phyloP scores from a whole-genome alignment of 2,888 invertebrate genomes.

The Thecocarcelia acutangulata region DNA sequence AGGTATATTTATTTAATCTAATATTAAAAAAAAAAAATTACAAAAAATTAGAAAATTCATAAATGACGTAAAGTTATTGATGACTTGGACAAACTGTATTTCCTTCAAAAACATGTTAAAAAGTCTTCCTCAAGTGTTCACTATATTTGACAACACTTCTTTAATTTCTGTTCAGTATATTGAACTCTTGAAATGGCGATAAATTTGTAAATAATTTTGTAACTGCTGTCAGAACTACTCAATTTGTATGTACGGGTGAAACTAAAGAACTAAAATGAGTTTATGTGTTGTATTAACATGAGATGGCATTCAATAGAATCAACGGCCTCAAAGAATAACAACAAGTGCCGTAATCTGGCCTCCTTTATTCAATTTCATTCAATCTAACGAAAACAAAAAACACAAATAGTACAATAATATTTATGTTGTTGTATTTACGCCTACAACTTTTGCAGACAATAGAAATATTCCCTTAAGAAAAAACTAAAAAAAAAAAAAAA shows the following conservation, averaged over 20 bases:
- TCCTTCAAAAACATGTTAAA: too few species aligned
- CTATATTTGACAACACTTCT: too few species aligned
- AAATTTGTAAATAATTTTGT: too few species aligned
- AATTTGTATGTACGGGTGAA: slow-evolving; percentile 8
- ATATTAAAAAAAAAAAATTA: too few species aligned
- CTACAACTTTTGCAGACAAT: slow-evolving; percentile 6
- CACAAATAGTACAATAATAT: slow-evolving; percentile 12
- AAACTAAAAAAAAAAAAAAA: not conserved
- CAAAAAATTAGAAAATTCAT: too few species aligned
- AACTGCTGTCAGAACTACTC: slow-evolving; percentile 4
- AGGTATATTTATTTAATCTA: too few species aligned
- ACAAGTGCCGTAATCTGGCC: slow-evolving; percentile 49
- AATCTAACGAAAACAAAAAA: not conserved
- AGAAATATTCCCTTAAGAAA: slow-evolving; percentile 32
- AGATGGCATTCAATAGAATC: slow-evolving; percentile 24
- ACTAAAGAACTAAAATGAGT: not conserved
- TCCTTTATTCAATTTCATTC: slow-evolving; percentile 25
- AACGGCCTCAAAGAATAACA: slow-evolving; percentile 25
- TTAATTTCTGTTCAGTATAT: too few species aligned
- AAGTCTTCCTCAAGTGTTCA: too few species aligned
- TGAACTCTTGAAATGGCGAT: too few species aligned
- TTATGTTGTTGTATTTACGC: not conserved
- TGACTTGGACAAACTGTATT: too few species aligned
- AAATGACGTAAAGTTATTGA: too few species aligned
- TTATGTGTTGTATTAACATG: not conserved